These are phyloP conservation scores for Parnassius orleans DNA, from an alignment of 2,888 invertebrate genomes.

Conservation along the genomic window DNA sequence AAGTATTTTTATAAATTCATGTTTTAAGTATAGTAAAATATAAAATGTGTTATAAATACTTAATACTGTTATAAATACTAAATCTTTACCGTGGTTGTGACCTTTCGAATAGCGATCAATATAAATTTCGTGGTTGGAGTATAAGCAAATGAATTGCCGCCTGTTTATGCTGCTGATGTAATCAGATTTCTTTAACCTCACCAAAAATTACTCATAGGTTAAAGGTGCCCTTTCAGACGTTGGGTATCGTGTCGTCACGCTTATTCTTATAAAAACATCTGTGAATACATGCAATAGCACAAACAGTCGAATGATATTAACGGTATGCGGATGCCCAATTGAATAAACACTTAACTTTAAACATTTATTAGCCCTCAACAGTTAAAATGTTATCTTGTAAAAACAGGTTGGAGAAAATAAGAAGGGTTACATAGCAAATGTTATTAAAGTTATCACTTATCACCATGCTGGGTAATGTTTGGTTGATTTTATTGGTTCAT, in stretches of 20 bases:
- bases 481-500: too few species aligned
- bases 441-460: too few species aligned
- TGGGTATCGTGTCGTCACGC: slow-evolving; percentile 11
- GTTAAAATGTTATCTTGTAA: too few species aligned
- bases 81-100: slow-evolving; percentile 7
- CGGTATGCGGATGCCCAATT: background rate
- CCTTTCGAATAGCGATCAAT: slow-evolving; percentile 26
- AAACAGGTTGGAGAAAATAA: too few species aligned
- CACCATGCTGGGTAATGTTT: too few species aligned
- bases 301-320: slow-evolving; percentile 1
- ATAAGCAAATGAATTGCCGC: slow-evolving; percentile 13
- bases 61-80: too few species aligned
- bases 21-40: too few species aligned
- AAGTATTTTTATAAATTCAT: background rate
- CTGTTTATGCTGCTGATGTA: slow-evolving; percentile 29
- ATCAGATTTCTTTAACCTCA: slow-evolving; percentile 30
- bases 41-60: too few species aligned
- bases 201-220: slow-evolving; percentile 21
- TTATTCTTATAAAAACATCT: slow-evolving; percentile 12
- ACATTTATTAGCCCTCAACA: background rate
- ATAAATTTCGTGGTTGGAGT: slow-evolving; percentile 17
- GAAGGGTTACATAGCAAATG: too few species aligned
- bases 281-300: slow-evolving; percentile 1
- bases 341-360: background rate
- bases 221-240: slow-evolving; percentile 24